Evolutionary conservation across 2,113 vertebrate species (phyloP).

Genomic region (Pavo muticus): DNA sequence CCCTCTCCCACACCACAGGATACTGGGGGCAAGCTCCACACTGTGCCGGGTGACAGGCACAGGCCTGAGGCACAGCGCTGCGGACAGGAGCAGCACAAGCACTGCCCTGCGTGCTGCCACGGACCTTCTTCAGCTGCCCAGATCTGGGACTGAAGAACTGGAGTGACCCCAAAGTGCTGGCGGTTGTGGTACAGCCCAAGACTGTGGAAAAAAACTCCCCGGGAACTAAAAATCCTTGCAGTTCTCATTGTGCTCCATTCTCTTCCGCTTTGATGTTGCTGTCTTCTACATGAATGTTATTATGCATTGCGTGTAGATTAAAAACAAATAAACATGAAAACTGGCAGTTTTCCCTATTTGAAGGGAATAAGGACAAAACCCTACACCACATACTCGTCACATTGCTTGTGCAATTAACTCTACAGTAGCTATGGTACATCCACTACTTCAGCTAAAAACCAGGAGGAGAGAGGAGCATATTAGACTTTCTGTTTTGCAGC

Average conservation of each 20-base stretch:
- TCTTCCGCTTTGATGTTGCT: slow-evolving; percentile 7
- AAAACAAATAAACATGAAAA: background rate
- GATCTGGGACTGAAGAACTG: background rate
- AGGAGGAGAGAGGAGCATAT: background rate
- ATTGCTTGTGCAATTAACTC: background rate
- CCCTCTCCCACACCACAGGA: background rate
- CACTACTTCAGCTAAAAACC: background rate
- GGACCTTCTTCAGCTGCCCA: background rate
- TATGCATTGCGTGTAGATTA: background rate
- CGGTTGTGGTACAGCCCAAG: background rate
- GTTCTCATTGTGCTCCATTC: background rate
- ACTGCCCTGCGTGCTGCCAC: background rate
- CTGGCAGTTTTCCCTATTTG: background rate
- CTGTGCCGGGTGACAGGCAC: slow-evolving; percentile 2
- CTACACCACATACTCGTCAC: background rate
- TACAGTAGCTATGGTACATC: background rate
- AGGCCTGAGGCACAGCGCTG: background rate
- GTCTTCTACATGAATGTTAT: background rate
- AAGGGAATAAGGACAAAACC: background rate
- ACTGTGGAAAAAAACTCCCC: background rate
- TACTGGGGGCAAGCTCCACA: background rate
- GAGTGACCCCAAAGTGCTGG: background rate
- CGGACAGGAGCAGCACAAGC: background rate
- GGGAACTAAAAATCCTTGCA: background rate
- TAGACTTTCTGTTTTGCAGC: background rate